phyloP scores from a whole-genome alignment of 2,888 invertebrate species.

The Neria commutata region DNA sequence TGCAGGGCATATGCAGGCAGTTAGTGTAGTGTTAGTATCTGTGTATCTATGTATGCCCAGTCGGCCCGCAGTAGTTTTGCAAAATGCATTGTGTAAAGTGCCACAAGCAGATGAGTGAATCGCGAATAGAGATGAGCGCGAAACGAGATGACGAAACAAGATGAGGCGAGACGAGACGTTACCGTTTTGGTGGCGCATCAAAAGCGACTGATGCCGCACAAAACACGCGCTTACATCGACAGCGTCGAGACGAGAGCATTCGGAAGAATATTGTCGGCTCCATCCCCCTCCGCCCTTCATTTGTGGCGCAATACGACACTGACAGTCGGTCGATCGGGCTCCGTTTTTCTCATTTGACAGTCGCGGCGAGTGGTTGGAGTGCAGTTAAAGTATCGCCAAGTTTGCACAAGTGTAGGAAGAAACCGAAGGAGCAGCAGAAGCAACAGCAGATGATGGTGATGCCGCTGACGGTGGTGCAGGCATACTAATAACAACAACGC shows the following conservation, averaged over 20 bases:
- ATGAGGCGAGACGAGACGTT: not conserved
- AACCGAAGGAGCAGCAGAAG: not conserved
- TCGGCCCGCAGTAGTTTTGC: too few species aligned
- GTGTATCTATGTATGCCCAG: too few species aligned
- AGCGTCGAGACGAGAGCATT: not conserved
- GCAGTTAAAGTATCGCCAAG: constrained; percentile 15
- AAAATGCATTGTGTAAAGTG: too few species aligned
- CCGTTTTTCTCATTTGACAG: not conserved
- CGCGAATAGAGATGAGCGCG: too few species aligned
- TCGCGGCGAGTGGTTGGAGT: constrained; percentile 1
- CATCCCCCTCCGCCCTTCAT: too few species aligned
- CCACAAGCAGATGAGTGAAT: too few species aligned
- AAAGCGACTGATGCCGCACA: not conserved
- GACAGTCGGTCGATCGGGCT: not conserved
- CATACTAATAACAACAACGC: too few species aligned
- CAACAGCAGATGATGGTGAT: constrained; percentile 6
- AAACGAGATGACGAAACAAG: not conserved
- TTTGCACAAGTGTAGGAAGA: constrained; percentile 11
- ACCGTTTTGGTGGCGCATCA: constrained; percentile 5
- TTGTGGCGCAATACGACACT: too few species aligned
- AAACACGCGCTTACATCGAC: not conserved
- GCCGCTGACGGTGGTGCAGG: too few species aligned
- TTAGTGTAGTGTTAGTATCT: too few species aligned
- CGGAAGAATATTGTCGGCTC: not conserved
- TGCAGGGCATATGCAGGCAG: too few species aligned